These are phyloP conservation scores for Zygogramma bicolorata DNA, from an alignment of 2,888 invertebrate species.

Conservation along the genomic window DNA sequence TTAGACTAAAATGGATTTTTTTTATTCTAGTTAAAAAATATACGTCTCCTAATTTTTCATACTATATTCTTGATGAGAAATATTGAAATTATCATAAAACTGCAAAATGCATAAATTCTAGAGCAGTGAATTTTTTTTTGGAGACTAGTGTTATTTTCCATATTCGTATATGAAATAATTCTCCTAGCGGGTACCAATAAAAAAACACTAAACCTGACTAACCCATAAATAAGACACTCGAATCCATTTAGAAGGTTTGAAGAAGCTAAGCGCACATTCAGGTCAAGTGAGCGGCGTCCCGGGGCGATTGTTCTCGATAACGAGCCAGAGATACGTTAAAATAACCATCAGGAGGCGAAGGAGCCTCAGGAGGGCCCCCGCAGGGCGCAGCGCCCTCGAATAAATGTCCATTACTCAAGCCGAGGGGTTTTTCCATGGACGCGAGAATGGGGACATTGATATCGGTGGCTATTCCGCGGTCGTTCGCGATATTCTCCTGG, in stretches of 20 bases:
- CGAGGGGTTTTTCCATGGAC: slow-evolving; percentile 44
- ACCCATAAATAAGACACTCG: slow-evolving; percentile 43
- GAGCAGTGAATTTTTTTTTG: no score
- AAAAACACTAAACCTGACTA: not conserved
- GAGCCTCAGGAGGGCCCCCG: slow-evolving; percentile 56
- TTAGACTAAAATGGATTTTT: no score
- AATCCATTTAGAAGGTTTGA: slow-evolving; percentile 50
- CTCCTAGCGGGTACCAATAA: not conserved
- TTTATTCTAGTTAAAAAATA: no score
- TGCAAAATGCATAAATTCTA: not conserved
- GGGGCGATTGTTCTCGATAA: slow-evolving; percentile 63
- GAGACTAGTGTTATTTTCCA: no score
- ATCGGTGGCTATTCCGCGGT: slow-evolving; percentile 14
- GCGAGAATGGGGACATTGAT: slow-evolving; percentile 35
- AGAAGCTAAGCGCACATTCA: slow-evolving; percentile 53
- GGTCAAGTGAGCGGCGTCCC: slow-evolving; percentile 59
- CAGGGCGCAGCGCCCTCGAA: slow-evolving; percentile 47
- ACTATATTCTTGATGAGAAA: no score
- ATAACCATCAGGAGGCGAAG: slow-evolving; percentile 58
- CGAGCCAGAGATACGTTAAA: slow-evolving; percentile 57
- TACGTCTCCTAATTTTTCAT: no score
- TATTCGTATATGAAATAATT: not conserved
- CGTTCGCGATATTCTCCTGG: not conserved
- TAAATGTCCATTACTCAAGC: slow-evolving; percentile 61
- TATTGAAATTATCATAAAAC: not conserved